Conservation (phyloP, 2,113 vertebrate genomes). For the Cyphomyrus plagiostoma region DNA sequence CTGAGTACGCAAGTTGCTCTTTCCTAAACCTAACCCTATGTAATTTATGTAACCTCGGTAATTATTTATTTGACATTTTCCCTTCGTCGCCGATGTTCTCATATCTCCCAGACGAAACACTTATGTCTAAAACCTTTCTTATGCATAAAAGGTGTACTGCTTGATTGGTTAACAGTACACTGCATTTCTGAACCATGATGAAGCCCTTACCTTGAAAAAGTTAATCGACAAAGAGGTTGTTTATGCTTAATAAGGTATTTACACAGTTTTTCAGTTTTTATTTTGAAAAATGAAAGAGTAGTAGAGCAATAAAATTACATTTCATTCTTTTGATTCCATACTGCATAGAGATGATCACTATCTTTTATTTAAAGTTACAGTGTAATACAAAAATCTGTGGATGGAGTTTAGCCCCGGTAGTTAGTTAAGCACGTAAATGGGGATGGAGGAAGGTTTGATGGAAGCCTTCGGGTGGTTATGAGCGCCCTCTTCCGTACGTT, state of each 20-base stretch:
- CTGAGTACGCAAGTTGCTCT: neutral
- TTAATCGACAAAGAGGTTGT: neutral
- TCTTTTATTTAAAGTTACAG: neutral
- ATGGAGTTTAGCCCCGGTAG: neutral
- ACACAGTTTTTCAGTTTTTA: neutral
- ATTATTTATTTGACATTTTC: conserved; percentile 3
- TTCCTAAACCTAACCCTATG: neutral
- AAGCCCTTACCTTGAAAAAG: neutral
- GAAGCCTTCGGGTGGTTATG: neutral
- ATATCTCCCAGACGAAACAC: neutral
- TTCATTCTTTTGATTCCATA: neutral
- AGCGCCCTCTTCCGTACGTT: conserved; percentile 31
- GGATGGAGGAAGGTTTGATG: neutral
- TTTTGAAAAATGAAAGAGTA: neutral
- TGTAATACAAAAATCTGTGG: neutral
- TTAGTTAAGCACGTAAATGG: neutral
- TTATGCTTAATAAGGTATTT: neutral
- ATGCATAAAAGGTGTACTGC: neutral
- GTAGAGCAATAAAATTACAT: neutral
- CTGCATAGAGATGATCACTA: neutral
- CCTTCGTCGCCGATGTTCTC: neutral
- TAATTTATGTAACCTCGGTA: neutral
- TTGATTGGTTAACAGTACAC: neutral
- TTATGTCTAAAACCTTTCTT: neutral
- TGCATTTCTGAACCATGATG: neutral